Evolutionary conservation across 1,140 invertebrate species (phyloP), one percentile per base, ranked within the genome.

Genomic region (Zeugodacus cucurbitae): DNA sequence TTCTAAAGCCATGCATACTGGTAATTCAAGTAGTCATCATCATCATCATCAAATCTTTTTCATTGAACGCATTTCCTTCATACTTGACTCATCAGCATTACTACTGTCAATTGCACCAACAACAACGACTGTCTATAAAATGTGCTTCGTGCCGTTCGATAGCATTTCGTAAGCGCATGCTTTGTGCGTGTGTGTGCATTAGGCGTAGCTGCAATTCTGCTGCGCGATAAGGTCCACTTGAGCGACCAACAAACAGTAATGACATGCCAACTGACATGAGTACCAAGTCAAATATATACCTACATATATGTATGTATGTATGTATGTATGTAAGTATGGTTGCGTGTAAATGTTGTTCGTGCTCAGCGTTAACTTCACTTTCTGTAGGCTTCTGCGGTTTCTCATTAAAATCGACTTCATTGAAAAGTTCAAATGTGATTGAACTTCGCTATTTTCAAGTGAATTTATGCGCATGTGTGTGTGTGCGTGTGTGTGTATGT

Each of bases 351-450:
- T 48, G 14, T 2, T 11, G 32, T 34, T 1, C 7, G n/a, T n/a
- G 70, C 34, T 34, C 37, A 48, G 37, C 41, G 26, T 0, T 54
- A 54, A 11, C 20, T 82, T 82, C 74, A 29, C 74, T 26, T 48
- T 82, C n/a, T 44, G 67, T 29, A 48, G 44, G n/a, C n/a, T n/a
- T n/a, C 10, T 48, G 67, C 17, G 26, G 74, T 10, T 82, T 48
- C 26, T 20, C 41, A 82, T 82, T 48, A 48, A 82, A 82, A 82
- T 82, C 74, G 74, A 82, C 37, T 82, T 54, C 37, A 82, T 82
- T 82, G 41, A 82, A 82, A 82, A 82, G 74, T 82, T 82, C 74
- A 82, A 82, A 82, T 82, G 74, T 82, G 74, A 82, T 82, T 82
- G 74, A 82, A 82, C 74, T 82, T 37, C 74, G 44, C 5, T 82